Percentiles rank a stretch among this genome's conserved stretches.
Conservation (phyloP, 2,797 vertebrate genomes). For the Otolemur crassicaudatus region DNA sequence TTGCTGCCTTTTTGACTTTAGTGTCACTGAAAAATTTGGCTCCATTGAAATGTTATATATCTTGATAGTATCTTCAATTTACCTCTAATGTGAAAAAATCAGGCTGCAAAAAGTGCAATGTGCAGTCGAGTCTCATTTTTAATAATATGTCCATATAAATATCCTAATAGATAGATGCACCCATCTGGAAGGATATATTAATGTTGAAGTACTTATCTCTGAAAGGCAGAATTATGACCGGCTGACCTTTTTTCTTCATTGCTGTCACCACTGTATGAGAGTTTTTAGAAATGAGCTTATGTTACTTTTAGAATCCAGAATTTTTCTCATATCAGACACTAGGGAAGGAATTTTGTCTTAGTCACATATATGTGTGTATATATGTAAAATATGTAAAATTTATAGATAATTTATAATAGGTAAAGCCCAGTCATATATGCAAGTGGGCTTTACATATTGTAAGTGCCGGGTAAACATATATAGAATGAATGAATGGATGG, state of each 20-base stretch:
- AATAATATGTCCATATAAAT: neutral
- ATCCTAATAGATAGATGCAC: neutral
- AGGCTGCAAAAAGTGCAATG: neutral
- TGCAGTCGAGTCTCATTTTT: neutral
- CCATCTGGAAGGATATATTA: neutral
- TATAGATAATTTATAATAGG: no score
- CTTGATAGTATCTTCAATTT: neutral
- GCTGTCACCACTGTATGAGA: neutral
- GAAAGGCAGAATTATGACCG: neutral
- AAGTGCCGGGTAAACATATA: neutral
- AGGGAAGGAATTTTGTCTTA: neutral
- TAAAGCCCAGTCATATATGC: neutral
- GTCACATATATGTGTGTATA: neutral
- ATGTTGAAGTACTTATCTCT: neutral
- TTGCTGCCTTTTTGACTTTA: neutral
- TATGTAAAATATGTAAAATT: no score
- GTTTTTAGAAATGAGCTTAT: neutral
- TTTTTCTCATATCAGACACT: neutral
- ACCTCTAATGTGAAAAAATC: neutral
- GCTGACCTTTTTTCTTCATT: conserved; percentile 1
- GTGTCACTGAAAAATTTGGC: neutral
- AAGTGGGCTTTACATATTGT: neutral
- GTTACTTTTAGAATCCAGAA: neutral
- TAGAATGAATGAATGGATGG: neutral
- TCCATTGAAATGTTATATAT: neutral